These are phyloP conservation scores for Parnassius apollo DNA, from an alignment of 2,888 invertebrate species.

Conservation along the genomic window DNA sequence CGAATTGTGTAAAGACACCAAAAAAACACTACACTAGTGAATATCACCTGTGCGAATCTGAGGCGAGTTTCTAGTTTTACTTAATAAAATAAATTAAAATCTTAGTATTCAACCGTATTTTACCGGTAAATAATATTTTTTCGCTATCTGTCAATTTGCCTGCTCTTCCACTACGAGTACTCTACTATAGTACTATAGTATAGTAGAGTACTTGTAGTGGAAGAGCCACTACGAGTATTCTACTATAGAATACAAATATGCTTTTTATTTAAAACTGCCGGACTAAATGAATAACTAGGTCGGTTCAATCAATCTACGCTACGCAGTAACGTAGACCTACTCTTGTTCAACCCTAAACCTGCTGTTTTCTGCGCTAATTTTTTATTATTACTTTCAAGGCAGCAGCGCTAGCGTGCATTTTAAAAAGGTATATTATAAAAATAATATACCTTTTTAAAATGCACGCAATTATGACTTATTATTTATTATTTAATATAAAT, in stretches of 20 bases:
- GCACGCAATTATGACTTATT: no score
- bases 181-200: no score
- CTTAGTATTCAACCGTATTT: not conserved
- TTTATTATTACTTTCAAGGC: constrained; percentile 11
- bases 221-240: not conserved
- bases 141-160: constrained; percentile 5
- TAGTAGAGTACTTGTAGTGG: no score
- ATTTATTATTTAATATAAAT: no score
- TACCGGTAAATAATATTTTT: no score
- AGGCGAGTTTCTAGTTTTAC: no score
- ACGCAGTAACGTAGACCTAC: constrained; percentile 14
- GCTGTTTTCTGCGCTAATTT: constrained; percentile 9
- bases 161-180: not conserved
- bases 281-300: constrained; percentile 25
- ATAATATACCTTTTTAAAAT: no score
- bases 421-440: constrained; percentile 5
- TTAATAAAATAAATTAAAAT: not conserved
- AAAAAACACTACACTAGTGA: no score
- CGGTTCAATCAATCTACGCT: constrained; percentile 22
- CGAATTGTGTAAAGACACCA: no score
- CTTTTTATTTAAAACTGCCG: constrained; percentile 26
- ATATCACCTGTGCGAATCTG: no score
- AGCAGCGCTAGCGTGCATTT: constrained; percentile 5
- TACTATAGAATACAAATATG: constrained; percentile 19
- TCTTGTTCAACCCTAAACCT: constrained; percentile 13